These are phyloP conservation scores for Argyresthia albistria DNA, from an alignment of 2,888 invertebrate species.

Conservation along the genomic window DNA sequence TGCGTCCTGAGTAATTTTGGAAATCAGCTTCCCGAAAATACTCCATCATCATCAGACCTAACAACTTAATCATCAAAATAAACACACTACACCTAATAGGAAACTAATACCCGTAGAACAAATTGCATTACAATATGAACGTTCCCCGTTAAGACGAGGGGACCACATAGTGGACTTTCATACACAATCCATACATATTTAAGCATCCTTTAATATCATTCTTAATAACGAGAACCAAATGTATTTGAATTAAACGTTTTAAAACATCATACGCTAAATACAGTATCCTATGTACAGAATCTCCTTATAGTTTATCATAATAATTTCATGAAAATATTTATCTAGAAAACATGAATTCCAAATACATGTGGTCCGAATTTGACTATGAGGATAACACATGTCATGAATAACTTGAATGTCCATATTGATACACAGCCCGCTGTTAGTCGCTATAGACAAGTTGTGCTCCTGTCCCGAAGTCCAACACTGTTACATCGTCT, in stretches of 20 bases:
- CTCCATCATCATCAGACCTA: conserved; percentile 28
- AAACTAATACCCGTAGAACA: conserved; percentile 73
- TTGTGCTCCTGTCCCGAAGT: conserved; percentile 6
- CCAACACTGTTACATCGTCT: background rate
- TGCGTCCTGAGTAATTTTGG: conserved; percentile 44
- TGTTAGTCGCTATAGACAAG: conserved; percentile 10
- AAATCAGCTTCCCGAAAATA: conserved; percentile 7
- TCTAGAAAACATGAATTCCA: conserved; percentile 16
- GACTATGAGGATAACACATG: conserved; percentile 3
- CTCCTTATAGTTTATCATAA: background rate
- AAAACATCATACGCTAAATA: background rate
- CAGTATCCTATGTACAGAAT: background rate
- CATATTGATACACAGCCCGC: conserved; percentile 12
- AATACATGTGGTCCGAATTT: conserved; percentile 27
- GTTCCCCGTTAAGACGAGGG: background rate
- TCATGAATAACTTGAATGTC: background rate
- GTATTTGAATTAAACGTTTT: conserved; percentile 1
- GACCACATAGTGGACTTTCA: conserved; percentile 1
- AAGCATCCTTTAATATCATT: background rate
- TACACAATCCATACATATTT: background rate
- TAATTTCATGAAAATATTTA: conserved; percentile 6
- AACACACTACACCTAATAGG: conserved; percentile 65
- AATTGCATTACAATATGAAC: conserved; percentile 38
- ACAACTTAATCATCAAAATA: conserved; percentile 38
- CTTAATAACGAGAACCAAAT: conserved; percentile 2